A percentile compares a stretch with the other conserved stretches of the same genome.
These are phyloP conservation scores for Aporophyla lueneburgensis DNA, from an alignment of 2,888 invertebrate genomes.

Conservation along the genomic window DNA sequence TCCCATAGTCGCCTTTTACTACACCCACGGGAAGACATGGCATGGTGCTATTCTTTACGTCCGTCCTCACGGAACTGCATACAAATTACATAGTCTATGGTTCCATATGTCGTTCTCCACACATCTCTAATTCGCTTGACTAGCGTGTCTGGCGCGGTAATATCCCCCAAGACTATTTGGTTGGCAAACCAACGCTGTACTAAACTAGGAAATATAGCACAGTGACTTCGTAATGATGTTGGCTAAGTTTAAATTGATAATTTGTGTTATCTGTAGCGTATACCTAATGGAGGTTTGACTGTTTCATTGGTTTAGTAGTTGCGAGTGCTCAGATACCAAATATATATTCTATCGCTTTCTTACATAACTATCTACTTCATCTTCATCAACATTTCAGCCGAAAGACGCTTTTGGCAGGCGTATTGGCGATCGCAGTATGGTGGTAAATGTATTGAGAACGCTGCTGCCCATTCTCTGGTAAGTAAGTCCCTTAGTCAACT, in stretches of 20 bases:
- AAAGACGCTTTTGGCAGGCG: too few species aligned
- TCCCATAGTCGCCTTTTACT: too few species aligned
- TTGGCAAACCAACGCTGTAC: slow-evolving; percentile 18
- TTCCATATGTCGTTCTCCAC: not conserved
- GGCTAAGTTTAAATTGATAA: not conserved
- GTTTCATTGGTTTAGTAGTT: not conserved
- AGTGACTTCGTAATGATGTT: not conserved
- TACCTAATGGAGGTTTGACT: not conserved
- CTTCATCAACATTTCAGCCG: too few species aligned
- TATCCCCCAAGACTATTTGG: slow-evolving; percentile 34
- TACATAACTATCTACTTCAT: not conserved
- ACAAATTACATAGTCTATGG: not conserved
- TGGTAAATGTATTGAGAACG: too few species aligned
- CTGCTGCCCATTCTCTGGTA: too few species aligned
- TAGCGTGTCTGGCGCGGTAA: slow-evolving; percentile 13
- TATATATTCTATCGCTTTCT: not conserved
- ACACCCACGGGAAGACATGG: too few species aligned
- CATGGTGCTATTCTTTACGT: too few species aligned
- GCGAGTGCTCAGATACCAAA: not conserved
- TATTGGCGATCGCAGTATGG: too few species aligned
- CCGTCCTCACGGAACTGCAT: too few species aligned
- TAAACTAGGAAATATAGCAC: not conserved
- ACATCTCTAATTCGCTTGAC: slow-evolving; percentile 29
- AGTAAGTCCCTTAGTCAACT: too few species aligned
- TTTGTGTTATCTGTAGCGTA: not conserved